Evolutionary conservation across 1,140 invertebrate species (phyloP).

Genomic region (Macrosteles quadrilineatus): DNA sequence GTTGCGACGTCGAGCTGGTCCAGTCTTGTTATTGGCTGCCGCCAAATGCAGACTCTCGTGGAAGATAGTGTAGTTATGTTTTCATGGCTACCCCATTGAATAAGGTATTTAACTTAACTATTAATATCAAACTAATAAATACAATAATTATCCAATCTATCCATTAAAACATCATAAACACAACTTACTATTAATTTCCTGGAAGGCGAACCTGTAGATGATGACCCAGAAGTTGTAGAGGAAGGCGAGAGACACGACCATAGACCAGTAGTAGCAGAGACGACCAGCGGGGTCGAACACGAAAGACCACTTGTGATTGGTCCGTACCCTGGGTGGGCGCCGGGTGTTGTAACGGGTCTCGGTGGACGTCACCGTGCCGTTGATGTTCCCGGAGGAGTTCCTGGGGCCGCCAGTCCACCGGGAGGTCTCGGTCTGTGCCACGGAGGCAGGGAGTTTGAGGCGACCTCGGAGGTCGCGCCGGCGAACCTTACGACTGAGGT

Average conservation of each 20-base stretch:
- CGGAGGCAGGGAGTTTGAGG: constrained; percentile 23
- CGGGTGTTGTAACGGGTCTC: constrained; percentile 24
- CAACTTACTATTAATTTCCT: constrained; percentile 82
- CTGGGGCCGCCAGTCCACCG: constrained; percentile 8
- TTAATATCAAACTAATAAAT: no score
- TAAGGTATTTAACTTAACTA: no score
- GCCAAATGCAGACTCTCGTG: no score
- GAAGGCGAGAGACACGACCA: constrained; percentile 96
- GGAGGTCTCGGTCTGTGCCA: constrained; percentile 20
- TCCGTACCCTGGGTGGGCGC: constrained; percentile 17
- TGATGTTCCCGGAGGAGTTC: constrained; percentile 6
- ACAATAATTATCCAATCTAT: no score
- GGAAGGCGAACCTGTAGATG: constrained; percentile 97
- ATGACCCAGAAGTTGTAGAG: constrained; percentile 99
- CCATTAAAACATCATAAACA: no score
- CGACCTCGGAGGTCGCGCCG: constrained; percentile 43
- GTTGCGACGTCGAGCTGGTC: no score
- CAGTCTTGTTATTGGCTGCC: no score
- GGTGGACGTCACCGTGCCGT: constrained; percentile 10
- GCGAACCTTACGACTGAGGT: constrained; percentile 54
- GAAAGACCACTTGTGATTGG: constrained; percentile 76
- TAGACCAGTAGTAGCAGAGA: constrained; percentile 94
- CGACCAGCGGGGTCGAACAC: constrained; percentile 90
- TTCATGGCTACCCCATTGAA: no score
- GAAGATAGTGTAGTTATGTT: no score